These are phyloP conservation scores for Amiota communis DNA, from an alignment of 2,888 invertebrate genomes.

Conservation along the genomic window DNA sequence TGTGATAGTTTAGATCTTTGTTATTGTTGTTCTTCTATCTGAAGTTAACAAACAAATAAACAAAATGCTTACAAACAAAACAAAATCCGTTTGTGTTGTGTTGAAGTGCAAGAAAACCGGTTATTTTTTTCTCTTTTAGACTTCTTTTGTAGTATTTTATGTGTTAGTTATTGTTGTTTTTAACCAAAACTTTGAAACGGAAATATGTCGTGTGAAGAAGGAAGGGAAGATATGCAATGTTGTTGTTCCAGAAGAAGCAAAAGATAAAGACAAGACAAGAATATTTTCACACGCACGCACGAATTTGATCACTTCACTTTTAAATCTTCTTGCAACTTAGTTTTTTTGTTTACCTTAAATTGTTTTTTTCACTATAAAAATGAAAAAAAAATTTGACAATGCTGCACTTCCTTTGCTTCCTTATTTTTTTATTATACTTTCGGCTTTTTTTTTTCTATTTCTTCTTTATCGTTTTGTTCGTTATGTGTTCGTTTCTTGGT, in stretches of 20 bases:
- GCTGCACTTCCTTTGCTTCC: neutral
- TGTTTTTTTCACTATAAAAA: neutral
- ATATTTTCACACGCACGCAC: no score
- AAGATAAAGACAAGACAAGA: neutral
- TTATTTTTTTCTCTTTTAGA: constrained; percentile 13
- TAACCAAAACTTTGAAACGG: constrained; percentile 2
- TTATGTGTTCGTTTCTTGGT: neutral
- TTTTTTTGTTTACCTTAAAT: constrained; percentile 19
- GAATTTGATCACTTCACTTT: no score
- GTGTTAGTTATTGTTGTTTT: neutral
- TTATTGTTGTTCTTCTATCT: constrained; percentile 10
- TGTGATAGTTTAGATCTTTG: neutral
- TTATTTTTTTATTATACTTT: neutral
- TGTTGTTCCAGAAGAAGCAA: neutral
- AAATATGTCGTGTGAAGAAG: neutral
- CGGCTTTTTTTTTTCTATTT: neutral
- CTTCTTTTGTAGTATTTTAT: constrained; percentile 8
- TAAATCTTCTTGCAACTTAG: no score
- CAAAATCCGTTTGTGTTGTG: neutral
- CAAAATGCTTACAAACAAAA: constrained; percentile 11
- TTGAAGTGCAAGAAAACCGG: constrained; percentile 22
- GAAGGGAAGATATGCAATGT: no score
- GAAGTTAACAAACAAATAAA: constrained; percentile 18
- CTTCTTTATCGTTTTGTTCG: neutral
- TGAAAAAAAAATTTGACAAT: neutral